Evolutionary conservation across 2,113 vertebrate genomes (phyloP), one percentile per base, ranked within the genome.

Genomic region (Coptodon bakossiorum): DNA sequence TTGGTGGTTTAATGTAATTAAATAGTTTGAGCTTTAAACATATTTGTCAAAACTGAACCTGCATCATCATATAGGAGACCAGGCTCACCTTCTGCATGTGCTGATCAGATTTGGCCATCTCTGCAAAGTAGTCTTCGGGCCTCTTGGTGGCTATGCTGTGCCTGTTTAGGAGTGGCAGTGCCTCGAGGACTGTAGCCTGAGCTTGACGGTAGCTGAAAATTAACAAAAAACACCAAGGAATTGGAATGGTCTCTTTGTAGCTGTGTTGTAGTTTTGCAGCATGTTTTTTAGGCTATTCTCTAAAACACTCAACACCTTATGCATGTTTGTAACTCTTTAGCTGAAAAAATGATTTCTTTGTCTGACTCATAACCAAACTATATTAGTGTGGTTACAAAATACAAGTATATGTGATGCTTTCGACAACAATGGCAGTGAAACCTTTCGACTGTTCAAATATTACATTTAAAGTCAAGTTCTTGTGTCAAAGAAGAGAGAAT

Each of bases 51-150:
- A 27, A 73, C 12, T 73, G 40, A 27, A 71, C n/a, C 5, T 40
- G 14, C 5, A 24, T 48, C 38, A 73, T 29, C 24, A 29, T 12
- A 19, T 31, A 11, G 4, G 14, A 48, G 40, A 76, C 22, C 40
- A 29, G 9, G 6, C 57, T 93, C 93, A 99, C 99, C 98, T 99
- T 99, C 89, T 99, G 98, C 99, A 99, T 99, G 52, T 99, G 98
- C 73, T 99, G 98, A 93, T 99, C 99, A 7, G 98, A 97, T 86
- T 99, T 99, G 83, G 98, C 98, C 99, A 99, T 99, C 95, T 99
- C 98, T 85, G 99, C 99, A 90, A 99, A 99, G 95, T 99, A 99
- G 93, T 99, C 99, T 0, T 97, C 97, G 0, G 99, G 99, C 76
- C 98, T 95, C 92, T 97, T 98, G 2, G 99, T 99, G 13, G 94